Percentiles rank a stretch among this genome's conserved stretches.
Conservation (phyloP, 2,888 invertebrate species). For the Cordilura impudica region DNA sequence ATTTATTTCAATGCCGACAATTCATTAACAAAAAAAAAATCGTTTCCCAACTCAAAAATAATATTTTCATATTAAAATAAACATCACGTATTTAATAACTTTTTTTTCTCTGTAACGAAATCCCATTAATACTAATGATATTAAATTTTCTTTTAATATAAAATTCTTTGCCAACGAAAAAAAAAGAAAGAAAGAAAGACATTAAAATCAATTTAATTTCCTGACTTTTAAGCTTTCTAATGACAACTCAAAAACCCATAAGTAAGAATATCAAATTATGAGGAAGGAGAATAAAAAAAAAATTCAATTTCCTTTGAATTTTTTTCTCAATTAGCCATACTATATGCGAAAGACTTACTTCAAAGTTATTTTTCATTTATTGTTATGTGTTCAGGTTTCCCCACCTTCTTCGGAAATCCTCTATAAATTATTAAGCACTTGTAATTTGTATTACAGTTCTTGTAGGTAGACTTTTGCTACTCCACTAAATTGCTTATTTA, state of each 20-base stretch:
- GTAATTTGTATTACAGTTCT: neutral
- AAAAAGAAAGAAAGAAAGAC: conserved; percentile 10
- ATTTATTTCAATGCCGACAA: too few species aligned
- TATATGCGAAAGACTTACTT: neutral
- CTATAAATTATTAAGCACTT: conserved; percentile 22
- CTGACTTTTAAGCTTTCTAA: conserved; percentile 29
- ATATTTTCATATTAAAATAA: neutral
- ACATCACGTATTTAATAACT: conserved; percentile 58
- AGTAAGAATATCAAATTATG: neutral
- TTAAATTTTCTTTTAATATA: conserved; percentile 36
- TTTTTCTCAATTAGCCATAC: neutral
- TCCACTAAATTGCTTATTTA: neutral
- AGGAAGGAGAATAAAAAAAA: neutral
- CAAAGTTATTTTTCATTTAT: conserved; percentile 3
- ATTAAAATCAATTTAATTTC: conserved; percentile 57
- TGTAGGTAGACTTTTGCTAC: neutral
- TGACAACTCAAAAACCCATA: neutral
- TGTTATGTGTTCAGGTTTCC: conserved; percentile 3
- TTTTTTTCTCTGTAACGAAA: conserved; percentile 20
- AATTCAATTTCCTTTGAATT: conserved; percentile 6
- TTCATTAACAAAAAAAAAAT: too few species aligned
- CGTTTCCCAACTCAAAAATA: too few species aligned
- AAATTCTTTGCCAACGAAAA: neutral
- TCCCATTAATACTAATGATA: conserved; percentile 11
- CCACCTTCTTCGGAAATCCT: neutral